Evolutionary conservation across 2,113 vertebrate species (phyloP), one percentile per base, ranked within the genome.

Genomic region (Leucopternis melanops): DNA sequence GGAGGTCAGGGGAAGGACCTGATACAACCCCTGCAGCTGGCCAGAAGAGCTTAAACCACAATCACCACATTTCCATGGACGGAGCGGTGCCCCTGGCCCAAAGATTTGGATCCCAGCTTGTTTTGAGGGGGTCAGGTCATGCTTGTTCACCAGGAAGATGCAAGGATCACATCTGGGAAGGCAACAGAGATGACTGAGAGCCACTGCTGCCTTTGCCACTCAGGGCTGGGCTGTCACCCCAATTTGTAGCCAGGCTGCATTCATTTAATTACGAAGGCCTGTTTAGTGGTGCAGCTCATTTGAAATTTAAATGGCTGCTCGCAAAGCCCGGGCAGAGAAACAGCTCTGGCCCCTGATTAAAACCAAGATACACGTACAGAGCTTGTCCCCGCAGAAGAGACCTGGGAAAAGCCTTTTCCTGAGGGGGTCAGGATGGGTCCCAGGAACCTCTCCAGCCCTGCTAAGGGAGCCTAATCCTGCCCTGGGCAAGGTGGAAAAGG

Each of bases 101-200:
- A 59, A 42, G 57, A n/a, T 38, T 21, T 36, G n/a, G 38, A 52
- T 36, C 23, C 57, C 89, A 80, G n/a, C 9, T 75, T 19, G 31
- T 52, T 18, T 17, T 4, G 32, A 17, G 21, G 16, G 6, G 31
- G 3, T 26, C 57, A 63, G 66, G 19, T 8, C 12, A 0, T 15
- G 34, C 11, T 1, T 1, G 5, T 69, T 55, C 42, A 2, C 54
- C 0, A 1, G 49, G 74, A 65, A 16, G 9, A 18, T 2, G 3
- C 16, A 50, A 67, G 45, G 40, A 21, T 13, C 4, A 4, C 5
- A 8, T 23, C 57, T 57, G 58, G 72, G 59, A 73, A 73, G 31
- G 52, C 36, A 29, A 4, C 1, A 8, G 67, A 44, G 73, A 29
- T 10, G 23, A 66, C 2, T 1, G 38, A 70, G 26, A 50, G 72